Base-by-base conservation (phyloP, 2,888 invertebrate genomes). In the Andrena praecox region DNA sequence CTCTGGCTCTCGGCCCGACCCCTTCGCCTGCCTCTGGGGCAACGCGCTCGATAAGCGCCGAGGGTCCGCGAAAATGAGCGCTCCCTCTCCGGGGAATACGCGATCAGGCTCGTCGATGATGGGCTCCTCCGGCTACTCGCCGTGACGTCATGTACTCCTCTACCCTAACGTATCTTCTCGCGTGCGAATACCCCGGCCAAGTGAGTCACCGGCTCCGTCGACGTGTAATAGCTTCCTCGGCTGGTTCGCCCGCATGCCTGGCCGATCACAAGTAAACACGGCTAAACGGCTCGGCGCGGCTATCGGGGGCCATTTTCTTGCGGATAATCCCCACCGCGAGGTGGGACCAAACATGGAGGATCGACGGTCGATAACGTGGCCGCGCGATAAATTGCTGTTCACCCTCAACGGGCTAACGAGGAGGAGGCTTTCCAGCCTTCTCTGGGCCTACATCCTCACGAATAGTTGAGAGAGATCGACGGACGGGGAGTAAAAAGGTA, bases 171-270 rank as follows among this genome's bases (percentile, higher is more conserved):
- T 50, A 75, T 71, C 74, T 78, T 82, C 82, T 78, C 48, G 78
- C 74, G 63, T 71, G 83, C 70, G 8, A 81, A 81, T 76, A 66
- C 77, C 48, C 77, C 35, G 54, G 8, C 50, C 42, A 50, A 59
- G 42, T 83, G 83, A 83, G 73, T 83, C 83, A 83, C 56, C 42
- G 20, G 42, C 70, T 79, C 63, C 77, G 20, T 52, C 52, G 71
- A 63, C 75, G 74, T 52, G 42, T 16, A 5, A 42, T 42, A 74
- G n/a, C 56, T 67, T 71, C 24, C 66, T 59, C 50, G 16, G 35
- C 35, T 20, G 56, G 60, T 66, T 69, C 69, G 56, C 62, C 56
- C 59, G 75, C 48, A 27, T 75, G 42, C 56, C 8, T 67, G 27
- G 31, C 16, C 50, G 77, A 56, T 77, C 70, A 31, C 48, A 54